phyloP scores from a whole-genome alignment of 2,888 invertebrate species.

The Mayetiola destructor region DNA sequence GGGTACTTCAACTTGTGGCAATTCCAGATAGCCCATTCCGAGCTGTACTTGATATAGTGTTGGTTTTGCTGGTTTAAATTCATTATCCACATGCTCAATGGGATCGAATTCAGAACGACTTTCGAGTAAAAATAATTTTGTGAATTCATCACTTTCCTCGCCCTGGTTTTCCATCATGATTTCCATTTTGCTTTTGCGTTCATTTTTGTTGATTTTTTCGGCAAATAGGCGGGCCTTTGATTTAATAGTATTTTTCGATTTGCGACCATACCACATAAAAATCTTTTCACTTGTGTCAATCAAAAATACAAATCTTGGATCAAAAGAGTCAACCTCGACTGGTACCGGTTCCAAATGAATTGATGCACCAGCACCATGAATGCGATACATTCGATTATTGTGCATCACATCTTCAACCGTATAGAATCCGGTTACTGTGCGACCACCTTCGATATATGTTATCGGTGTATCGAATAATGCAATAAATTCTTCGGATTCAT shows the following conservation, averaged over 20 bases:
- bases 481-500: conserved; percentile 93
- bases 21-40: conserved; percentile 95
- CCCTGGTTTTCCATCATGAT: conserved; percentile 71
- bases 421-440: conserved; percentile 93
- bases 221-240: conserved; percentile 67
- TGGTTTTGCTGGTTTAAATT: conserved; percentile 37
- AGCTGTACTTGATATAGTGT: conserved; percentile 87
- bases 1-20: conserved; percentile 79
- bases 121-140: conserved; percentile 52
- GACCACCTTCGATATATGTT: conserved; percentile 93
- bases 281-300: conserved; percentile 75
- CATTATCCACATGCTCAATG: conserved; percentile 28
- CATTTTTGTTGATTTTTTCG: conserved; percentile 97
- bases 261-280: conserved; percentile 70
- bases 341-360: conserved; percentile 82
- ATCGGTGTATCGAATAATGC: conserved; percentile 80
- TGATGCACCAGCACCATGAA: conserved; percentile 74
- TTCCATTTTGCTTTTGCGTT: conserved; percentile 88
- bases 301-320: conserved; percentile 83
- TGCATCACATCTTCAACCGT: conserved; percentile 86
- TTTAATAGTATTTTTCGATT: conserved; percentile 74
- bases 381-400: conserved; percentile 69
- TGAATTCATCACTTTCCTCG: conserved; percentile 73
- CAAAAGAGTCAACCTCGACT: conserved; percentile 55
- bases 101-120: conserved; percentile 36